Percentiles rank a stretch among this genome's conserved stretches.
These are phyloP conservation scores for Drosophila rufa DNA, from an alignment of 1,140 invertebrate species.

Conservation along the genomic window DNA sequence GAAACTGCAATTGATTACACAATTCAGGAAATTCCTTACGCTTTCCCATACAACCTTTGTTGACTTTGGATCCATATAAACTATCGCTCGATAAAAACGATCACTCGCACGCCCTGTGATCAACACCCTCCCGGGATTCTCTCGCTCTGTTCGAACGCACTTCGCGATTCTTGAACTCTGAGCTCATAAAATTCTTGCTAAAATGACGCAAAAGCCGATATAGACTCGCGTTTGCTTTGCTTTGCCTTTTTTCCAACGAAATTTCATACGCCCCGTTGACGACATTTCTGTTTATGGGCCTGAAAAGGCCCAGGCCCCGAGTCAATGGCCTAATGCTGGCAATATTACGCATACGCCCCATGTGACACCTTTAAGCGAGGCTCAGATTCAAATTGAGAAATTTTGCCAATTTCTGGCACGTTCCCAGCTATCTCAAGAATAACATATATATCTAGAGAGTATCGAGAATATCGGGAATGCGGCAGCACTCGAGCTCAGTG, in stretches of 20 bases:
- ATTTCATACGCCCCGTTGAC: slow-evolving; percentile 55
- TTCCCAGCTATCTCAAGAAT: slow-evolving; percentile 16
- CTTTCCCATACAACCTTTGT: not conserved
- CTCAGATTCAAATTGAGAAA: slow-evolving; percentile 12
- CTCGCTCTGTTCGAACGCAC: not conserved
- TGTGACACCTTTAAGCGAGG: slow-evolving; percentile 29
- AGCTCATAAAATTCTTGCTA: slow-evolving; percentile 33
- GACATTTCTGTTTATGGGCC: slow-evolving; percentile 54
- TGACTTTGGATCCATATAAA: not conserved
- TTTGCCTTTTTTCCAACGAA: slow-evolving; percentile 28
- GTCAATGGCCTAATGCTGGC: slow-evolving; percentile 59
- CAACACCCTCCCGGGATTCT: not conserved
- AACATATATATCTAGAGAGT: not conserved
- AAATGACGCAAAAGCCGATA: slow-evolving; percentile 23
- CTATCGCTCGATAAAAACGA: not conserved
- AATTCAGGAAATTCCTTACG: not conserved
- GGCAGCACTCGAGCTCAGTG: slow-evolving; percentile 42
- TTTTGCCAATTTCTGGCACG: slow-evolving; percentile 68
- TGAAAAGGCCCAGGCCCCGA: slow-evolving; percentile 29
- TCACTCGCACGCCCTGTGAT: slow-evolving; percentile 3
- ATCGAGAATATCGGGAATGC: slow-evolving; percentile 39
- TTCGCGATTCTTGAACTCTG: slow-evolving; percentile 26
- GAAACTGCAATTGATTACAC: not conserved
- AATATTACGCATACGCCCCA: slow-evolving; percentile 70
- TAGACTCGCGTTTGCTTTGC: slow-evolving; percentile 4